These are phyloP conservation scores for Megaceryle torquata DNA, from an alignment of 2,113 vertebrate species.

Conservation along the genomic window DNA sequence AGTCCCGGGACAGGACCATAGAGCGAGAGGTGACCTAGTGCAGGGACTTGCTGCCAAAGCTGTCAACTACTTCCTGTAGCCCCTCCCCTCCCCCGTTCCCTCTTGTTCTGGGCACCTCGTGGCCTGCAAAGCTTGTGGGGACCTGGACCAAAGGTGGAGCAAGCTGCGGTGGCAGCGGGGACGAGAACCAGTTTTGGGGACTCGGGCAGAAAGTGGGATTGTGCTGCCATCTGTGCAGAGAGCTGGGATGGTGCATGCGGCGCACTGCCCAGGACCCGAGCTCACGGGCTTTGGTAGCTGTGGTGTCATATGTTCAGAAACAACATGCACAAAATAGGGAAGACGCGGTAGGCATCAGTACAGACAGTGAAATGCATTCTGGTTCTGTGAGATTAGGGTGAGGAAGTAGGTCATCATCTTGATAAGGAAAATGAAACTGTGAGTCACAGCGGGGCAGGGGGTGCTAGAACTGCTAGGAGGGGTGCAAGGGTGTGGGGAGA, in stretches of 20 bases:
- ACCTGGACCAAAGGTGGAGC: not conserved
- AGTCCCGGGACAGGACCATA: no score
- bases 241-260: not conserved
- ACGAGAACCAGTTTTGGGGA: not conserved
- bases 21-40: not conserved
- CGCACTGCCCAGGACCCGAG: not conserved
- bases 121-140: not conserved
- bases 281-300: accelerated
- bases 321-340: not conserved
- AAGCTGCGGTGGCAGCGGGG: accelerated
- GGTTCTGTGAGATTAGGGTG: not conserved
- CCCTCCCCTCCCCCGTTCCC: accelerated
- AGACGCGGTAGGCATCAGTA: accelerated
- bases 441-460: not conserved
- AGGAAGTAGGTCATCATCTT: not conserved
- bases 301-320: accelerated
- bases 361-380: not conserved
- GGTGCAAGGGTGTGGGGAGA: not conserved
- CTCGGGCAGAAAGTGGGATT: not conserved
- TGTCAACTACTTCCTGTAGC: not conserved
- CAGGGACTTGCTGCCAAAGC: not conserved
- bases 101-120: not conserved
- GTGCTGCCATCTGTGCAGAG: accelerated
- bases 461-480: not conserved
- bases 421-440: not conserved